Base-by-base conservation (phyloP, 2,113 vertebrate genomes). In the Seriola quinqueradiata region DNA sequence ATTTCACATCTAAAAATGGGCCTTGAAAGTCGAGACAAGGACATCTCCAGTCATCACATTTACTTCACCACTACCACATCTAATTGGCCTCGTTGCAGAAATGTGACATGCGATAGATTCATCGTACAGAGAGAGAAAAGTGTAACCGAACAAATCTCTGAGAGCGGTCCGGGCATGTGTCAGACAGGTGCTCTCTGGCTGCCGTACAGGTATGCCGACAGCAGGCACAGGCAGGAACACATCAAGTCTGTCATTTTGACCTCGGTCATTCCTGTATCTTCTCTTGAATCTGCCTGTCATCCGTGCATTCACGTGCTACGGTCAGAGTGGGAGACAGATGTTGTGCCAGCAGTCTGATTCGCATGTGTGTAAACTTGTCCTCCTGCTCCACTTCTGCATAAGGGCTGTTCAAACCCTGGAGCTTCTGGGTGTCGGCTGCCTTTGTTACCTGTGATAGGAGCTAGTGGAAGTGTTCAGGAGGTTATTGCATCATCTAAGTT, bases 191-290 rank as follows among this genome's bases (percentile, higher is more conserved):
- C n/a, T 60, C 34, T 57, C 17, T 70, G 12, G 13, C 52, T 69
- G 65, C 25, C 9, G 40, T 42, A 42, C 55, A 57, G 80, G 58
- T 70, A 84, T 74, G 67, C 40, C 8, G 10, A n/a, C 34, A 75
- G 65, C 83, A 60, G 50, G 83, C 60, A 60, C 55, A 82, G 70
- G 46, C 80, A 85, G 9, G 77, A 59, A 36, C 65, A 58, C 61
- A 17, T 74, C 8, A 25, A 48, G 34, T 36, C 42, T 70, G 73
- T 72, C 19, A 58, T 28, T 55, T 79, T 58, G 7, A 72, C 60
- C 28, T 75, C 34, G n/a, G 21, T 82, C 72, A 11, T 48, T 77
- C 66, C 32, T 19, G 23, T 79, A 60, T 64, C 70, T 28, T 72
- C 46, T 46, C 66, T 34, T 61, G 4, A 60, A 77, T 77, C 50